A percentile compares a stretch with the other conserved stretches of the same genome.
Evolutionary conservation across 2,113 vertebrate species (phyloP).

Genomic region (Scalopus aquaticus): DNA sequence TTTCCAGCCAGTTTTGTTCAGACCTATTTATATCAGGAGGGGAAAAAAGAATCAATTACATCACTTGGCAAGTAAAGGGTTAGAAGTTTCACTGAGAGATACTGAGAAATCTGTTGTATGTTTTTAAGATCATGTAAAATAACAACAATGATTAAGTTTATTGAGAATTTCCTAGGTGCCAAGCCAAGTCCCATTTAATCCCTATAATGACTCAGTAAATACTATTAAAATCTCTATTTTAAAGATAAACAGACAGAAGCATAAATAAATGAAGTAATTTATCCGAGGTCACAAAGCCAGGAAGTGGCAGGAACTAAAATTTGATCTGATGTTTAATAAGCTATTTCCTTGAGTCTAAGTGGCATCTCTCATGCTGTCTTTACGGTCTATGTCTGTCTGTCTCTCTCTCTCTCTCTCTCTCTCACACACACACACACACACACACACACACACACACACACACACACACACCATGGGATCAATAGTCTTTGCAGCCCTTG

Average conservation of each 20-base stretch:
- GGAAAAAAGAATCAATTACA: not conserved
- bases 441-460: no score
- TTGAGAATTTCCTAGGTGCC: conserved; percentile 16
- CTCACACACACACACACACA: no score
- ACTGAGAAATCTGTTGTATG: conserved; percentile 23
- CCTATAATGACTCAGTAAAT: not conserved
- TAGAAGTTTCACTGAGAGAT: not conserved
- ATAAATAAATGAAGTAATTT: conserved; percentile 57
- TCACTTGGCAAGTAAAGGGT: not conserved
- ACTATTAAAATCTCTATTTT: conserved; percentile 36
- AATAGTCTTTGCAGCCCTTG: not conserved
- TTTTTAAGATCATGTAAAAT: conserved; percentile 40
- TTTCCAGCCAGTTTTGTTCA: not conserved
- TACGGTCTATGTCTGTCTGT: not conserved
- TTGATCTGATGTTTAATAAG: not conserved
- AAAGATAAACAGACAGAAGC: conserved; percentile 45
- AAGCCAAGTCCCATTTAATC: conserved; percentile 26
- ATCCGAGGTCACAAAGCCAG: conserved; percentile 29
- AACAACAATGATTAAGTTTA: conserved; percentile 20
- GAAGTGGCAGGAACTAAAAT: not conserved
- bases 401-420: no score
- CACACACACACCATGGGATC: not conserved
- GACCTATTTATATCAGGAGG: not conserved
- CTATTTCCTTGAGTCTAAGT: conserved; percentile 39
- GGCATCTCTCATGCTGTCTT: not conserved